A percentile compares a stretch with the other conserved stretches of the same genome.
These are phyloP conservation scores for Leucosticte australis DNA, from an alignment of 2,113 vertebrate genomes.

Conservation along the genomic window DNA sequence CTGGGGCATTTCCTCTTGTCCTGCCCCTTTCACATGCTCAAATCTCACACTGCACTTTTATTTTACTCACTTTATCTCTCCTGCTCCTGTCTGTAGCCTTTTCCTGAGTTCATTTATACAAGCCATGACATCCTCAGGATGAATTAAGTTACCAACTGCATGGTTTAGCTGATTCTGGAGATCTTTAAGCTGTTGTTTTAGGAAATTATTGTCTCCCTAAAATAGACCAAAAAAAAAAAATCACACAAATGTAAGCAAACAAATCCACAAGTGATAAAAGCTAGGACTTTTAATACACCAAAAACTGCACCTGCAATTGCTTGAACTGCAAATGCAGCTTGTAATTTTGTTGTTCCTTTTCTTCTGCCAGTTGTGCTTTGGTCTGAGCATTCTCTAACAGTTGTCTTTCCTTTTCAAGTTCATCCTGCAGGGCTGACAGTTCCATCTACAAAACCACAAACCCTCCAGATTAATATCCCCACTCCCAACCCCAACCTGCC, in stretches of 20 bases:
- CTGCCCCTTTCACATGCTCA: neutral
- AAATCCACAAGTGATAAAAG: neutral
- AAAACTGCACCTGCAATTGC: slow-evolving; percentile 75
- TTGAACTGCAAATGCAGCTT: slow-evolving; percentile 73
- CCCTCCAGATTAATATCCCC: neutral
- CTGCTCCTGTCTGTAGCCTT: slow-evolving; percentile 70
- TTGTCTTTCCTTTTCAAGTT: slow-evolving; percentile 79
- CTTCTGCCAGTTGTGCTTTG: slow-evolving; percentile 73
- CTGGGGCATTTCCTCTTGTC: neutral
- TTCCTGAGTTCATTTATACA: slow-evolving; percentile 71
- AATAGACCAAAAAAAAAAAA: neutral
- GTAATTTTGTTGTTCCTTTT: slow-evolving; percentile 74
- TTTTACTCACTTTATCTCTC: slow-evolving; percentile 73
- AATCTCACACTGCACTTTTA: neutral
- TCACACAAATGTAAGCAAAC: neutral
- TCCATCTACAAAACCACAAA: slow-evolving; percentile 72
- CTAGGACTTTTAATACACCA: neutral
- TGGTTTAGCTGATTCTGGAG: slow-evolving; percentile 75
- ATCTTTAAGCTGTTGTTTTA: slow-evolving; percentile 77
- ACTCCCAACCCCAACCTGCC: neutral
- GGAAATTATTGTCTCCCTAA: slow-evolving; percentile 73
- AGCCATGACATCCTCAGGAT: slow-evolving; percentile 70
- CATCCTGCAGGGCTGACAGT: slow-evolving; percentile 74
- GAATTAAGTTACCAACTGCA: slow-evolving; percentile 67
- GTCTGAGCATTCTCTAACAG: slow-evolving; percentile 73